Conservation (phyloP, 2,113 vertebrate species). For the Cariama cristata region DNA sequence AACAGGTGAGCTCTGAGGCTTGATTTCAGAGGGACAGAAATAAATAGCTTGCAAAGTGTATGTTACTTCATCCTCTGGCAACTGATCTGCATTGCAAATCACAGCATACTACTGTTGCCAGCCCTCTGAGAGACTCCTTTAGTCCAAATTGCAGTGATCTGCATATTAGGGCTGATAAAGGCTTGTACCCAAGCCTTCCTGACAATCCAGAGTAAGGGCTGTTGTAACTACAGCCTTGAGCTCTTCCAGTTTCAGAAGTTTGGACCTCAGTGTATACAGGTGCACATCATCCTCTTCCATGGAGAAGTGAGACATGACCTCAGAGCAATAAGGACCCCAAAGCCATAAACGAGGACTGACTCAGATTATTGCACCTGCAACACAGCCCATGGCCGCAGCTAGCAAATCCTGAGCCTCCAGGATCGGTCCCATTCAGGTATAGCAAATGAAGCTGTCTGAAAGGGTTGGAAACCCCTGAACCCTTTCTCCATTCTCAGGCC, state of each 20-base stretch:
- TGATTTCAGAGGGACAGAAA: neutral
- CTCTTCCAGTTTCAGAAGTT: neutral
- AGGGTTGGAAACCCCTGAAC: neutral
- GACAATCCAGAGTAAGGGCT: neutral
- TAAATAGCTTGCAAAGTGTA: neutral
- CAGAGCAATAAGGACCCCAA: neutral
- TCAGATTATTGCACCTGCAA: neutral
- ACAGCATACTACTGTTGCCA: neutral
- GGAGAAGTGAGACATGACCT: neutral
- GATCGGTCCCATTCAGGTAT: neutral
- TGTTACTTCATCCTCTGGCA: neutral
- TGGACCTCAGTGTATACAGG: neutral
- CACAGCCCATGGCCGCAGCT: neutral
- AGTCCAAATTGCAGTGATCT: neutral
- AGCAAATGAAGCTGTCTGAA: neutral
- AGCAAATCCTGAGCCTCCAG: neutral
- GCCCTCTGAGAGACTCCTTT: neutral
- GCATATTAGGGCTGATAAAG: neutral
- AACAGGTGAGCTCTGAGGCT: neutral
- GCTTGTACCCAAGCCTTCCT: neutral
- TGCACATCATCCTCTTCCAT: neutral
- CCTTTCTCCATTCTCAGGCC: neutral
- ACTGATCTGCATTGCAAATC: conserved; percentile 1
- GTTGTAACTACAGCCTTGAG: neutral
- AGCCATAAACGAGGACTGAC: neutral